phyloP scores from a whole-genome alignment of 1,140 invertebrate species.

The Mamestra configurata region DNA sequence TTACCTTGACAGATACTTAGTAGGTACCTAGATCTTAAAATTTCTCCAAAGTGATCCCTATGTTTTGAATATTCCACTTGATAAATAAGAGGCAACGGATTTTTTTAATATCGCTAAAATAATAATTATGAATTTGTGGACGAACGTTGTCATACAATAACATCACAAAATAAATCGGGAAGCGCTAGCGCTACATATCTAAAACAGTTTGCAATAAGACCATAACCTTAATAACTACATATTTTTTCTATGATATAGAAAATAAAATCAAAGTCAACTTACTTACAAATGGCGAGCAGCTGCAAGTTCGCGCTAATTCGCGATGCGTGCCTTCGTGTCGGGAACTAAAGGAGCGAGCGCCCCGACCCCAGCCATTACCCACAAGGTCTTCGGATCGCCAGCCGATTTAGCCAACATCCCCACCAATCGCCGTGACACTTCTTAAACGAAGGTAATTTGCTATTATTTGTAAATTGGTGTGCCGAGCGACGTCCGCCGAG shows the following conservation, averaged over 20 bases:
- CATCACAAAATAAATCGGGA: background rate
- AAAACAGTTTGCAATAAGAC: background rate
- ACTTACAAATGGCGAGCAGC: slow-evolving; percentile 65
- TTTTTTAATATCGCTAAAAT: too few relatives aligned
- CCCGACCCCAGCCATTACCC: slow-evolving; percentile 80
- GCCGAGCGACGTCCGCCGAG: slow-evolving; percentile 77
- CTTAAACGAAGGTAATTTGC: slow-evolving; percentile 88
- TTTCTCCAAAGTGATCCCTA: too few relatives aligned
- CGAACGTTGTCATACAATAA: background rate
- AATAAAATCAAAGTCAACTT: slow-evolving; percentile 58
- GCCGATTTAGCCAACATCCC: slow-evolving; percentile 85
- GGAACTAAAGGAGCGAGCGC: slow-evolving; percentile 75
- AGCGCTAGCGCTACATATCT: background rate
- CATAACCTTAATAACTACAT: too few relatives aligned
- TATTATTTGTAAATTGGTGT: slow-evolving; percentile 88
- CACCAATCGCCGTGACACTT: slow-evolving; percentile 86
- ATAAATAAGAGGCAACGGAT: too few relatives aligned
- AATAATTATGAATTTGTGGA: too few relatives aligned
- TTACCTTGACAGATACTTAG: too few relatives aligned
- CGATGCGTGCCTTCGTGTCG: slow-evolving; percentile 66
- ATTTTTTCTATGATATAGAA: slow-evolving; percentile 28
- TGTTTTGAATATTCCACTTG: too few relatives aligned
- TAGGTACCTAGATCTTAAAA: too few relatives aligned
- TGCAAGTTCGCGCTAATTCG: slow-evolving; percentile 70
- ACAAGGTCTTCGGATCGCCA: slow-evolving; percentile 85